Evolutionary conservation across 2,797 vertebrate species (phyloP), one percentile per base, ranked within the genome.

Genomic region (Poeciliopsis paucimaculata): DNA sequence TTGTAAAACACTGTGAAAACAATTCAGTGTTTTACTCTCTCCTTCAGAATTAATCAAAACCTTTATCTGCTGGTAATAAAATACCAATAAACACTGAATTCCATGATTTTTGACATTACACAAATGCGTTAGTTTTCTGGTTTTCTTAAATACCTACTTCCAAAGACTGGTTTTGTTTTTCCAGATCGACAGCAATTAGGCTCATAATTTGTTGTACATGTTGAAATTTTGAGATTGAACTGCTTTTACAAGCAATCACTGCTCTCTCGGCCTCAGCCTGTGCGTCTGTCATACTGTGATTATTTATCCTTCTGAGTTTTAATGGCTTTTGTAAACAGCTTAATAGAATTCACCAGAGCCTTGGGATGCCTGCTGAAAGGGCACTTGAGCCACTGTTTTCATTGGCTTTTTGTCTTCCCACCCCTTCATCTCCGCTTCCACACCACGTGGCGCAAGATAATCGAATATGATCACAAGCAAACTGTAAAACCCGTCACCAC

Each of bases 221-320:
- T 82, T 43, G 13, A 75, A 83, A 82, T 83, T 60, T 79, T 84
- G 77, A 86, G 90, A 87, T 87, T 83, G 74, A 76, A 82, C 85
- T 13, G 78, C 77, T 88, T 85, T 90, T 85, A 87, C 81, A 86
- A 83, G 78, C 86, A 86, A 26, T 80, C 82, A 8, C 74, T 75
- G 80, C 78, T 89, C 85, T 87, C 75, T 82, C 87, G 80, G 85
- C 84, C 84, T 88, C 72, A 60, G 70, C 72, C 85, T 89, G 73
- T 66, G 55, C 57, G 66, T 78, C 77, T 81, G 84, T 90, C 90
- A 85, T 81, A 79, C 84, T 83, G 86, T 88, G 89, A 89, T 93
- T 93, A 93, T 93, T 93, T 94, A 90, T 88, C 86, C 87, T 77
- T 87, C 75, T 87, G 72, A 79, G 85, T 77, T 92, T 90, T 91